phyloP scores from a whole-genome alignment of 2,797 vertebrate species.

The Huso huso region DNA sequence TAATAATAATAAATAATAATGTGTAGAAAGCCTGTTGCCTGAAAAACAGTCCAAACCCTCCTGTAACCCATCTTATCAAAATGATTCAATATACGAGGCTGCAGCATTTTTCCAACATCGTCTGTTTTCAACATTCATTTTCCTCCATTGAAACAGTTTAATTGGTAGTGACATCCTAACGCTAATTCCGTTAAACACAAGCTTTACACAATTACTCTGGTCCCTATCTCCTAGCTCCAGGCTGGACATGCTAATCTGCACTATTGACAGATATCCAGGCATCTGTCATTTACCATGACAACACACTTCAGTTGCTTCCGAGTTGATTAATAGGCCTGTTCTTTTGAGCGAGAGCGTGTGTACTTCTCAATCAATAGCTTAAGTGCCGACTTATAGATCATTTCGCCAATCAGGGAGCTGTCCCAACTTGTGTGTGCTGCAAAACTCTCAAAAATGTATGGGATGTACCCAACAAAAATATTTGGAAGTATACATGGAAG shows the following conservation, averaged over 20 bases:
- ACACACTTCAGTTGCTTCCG: background rate
- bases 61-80: too few species aligned
- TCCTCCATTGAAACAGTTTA: too few species aligned
- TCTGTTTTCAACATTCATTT: too few species aligned
- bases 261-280: background rate
- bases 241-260: background rate
- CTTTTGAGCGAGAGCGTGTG: constrained; percentile 15
- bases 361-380: constrained; percentile 24
- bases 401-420: background rate
- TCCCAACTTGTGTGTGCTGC: too few species aligned
- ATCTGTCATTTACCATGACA: background rate
- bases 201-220: background rate
- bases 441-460: too few species aligned
- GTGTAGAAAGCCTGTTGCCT: too few species aligned
- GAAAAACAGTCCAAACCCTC: too few species aligned
- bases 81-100: too few species aligned
- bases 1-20: too few species aligned
- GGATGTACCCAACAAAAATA: too few species aligned
- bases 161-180: background rate
- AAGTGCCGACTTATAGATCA: constrained; percentile 25
- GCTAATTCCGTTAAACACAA: background rate
- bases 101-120: too few species aligned
- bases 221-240: background rate
- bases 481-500: too few species aligned
- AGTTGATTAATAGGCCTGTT: constrained; percentile 18